Evolutionary conservation across 2,113 vertebrate species (phyloP), one percentile per base, ranked within the genome.

Genomic region (Rostratula benghalensis): DNA sequence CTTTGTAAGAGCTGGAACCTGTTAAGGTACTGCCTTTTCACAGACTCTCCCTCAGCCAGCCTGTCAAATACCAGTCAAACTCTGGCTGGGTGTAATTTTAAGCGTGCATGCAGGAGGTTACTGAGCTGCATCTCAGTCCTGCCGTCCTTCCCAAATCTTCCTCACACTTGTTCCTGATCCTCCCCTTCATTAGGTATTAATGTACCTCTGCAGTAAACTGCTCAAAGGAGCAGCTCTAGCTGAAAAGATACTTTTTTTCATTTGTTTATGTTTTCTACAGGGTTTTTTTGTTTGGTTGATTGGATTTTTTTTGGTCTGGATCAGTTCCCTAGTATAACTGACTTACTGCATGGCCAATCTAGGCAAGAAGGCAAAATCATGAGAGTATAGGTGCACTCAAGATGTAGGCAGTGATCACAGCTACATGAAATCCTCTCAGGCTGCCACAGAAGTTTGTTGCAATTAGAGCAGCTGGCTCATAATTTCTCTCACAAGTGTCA

Each of bases 151-250:
- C 24, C 43, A 53, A 51, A 35, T 37, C 33, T 51, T 57, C 48
- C 53, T 73, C 8, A 15, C 3, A 7, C 4, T 0, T 6, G 1
- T 28, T 63, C 28, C 21, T 70, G 33, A 53, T 25, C 14, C 18
- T 86, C 30, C 28, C 6, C 21, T 60, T 77, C 13, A 15, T 25
- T 7, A 50, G 27, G 31, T 59, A 27, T 27, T 31, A 24, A 9
- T 11, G 11, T 0, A 2, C 7, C 20, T 37, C 12, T 43, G 31
- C 65, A 74, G 39, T n/a, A 68, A 67, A 83, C 16, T n/a, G 27
- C 37, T 39, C 6, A 24, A 64, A 33, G 33, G n/a, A 64, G 14
- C 46, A 64, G 7, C 24, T 48, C 30, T 48, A n/a, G 18, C 11
- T 81, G 45, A 71, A 93, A 54, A 20, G 11, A 67, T 64, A 51